Evolutionary conservation across 2,797 vertebrate genomes (phyloP).

Genomic region (Brachyalestes nurse): DNA sequence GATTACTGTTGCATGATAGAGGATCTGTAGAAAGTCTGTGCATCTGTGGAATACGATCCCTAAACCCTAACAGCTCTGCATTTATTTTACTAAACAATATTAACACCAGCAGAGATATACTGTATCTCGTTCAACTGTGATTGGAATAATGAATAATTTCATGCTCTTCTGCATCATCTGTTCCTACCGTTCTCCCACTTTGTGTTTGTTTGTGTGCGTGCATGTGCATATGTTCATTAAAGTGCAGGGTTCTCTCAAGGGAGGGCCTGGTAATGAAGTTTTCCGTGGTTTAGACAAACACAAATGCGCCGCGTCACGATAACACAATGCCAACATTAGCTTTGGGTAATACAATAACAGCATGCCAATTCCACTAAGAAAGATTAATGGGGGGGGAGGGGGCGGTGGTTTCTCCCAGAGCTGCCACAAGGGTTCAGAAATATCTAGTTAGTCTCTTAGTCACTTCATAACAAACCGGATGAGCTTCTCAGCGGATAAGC

Average conservation of each 20-base stretch:
- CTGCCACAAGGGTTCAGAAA: slow-evolving; percentile 28
- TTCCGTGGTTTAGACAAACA: slow-evolving; percentile 42
- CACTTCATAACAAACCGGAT: slow-evolving; percentile 11
- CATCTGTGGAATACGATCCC: neutral
- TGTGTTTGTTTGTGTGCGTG: slow-evolving; percentile 6
- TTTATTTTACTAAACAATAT: neutral
- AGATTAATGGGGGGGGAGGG: slow-evolving; percentile 33
- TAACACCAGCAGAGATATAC: neutral
- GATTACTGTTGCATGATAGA: slow-evolving; percentile 2
- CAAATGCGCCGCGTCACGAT: slow-evolving; percentile 27
- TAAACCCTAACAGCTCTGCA: neutral
- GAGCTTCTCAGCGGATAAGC: slow-evolving; percentile 5
- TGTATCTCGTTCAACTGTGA: neutral
- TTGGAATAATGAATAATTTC: neutral
- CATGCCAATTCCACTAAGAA: slow-evolving; percentile 53
- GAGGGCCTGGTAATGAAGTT: slow-evolving; percentile 40
- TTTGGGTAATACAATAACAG: slow-evolving; percentile 48
- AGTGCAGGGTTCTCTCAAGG: slow-evolving; percentile 17
- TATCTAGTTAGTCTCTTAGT: slow-evolving; percentile 35
- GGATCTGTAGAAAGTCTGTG: neutral
- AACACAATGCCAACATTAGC: slow-evolving; percentile 44
- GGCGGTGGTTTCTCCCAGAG: slow-evolving; percentile 51
- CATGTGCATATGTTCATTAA: slow-evolving; percentile 1
- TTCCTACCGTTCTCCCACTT: neutral
- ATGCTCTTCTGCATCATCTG: slow-evolving; percentile 5